Base-by-base conservation (phyloP, 2,797 vertebrate genomes). In the Parambassis ranga region DNA sequence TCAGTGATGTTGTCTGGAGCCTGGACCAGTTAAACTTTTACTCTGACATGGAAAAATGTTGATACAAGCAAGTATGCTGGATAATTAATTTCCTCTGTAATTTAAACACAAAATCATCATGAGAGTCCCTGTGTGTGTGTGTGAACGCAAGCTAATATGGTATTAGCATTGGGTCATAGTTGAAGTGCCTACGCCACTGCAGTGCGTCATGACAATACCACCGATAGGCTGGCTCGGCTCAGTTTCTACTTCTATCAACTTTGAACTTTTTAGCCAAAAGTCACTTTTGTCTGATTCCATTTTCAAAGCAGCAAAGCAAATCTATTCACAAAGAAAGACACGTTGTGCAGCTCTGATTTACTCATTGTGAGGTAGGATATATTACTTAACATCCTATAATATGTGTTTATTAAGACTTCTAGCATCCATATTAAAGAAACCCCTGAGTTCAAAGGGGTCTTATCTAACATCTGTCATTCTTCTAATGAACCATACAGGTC, bases 141-240 rank as follows among this genome's bases (percentile, higher is more conserved):
- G 79, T 66, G 64, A 86, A 82, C 67, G 58, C 39, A 79, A 87
- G 79, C 75, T 65, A 61, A 65, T 65, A 83, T 41, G 69, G 77
- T 90, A 79, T 90, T 90, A 88, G 88, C 81, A 53, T 84, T 91
- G 87, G 91, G 84, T 83, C 69, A 71, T 81, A 84, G 82, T 69
- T 82, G 79, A 86, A 82, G 77, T 70, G 79, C 63, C 71, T 87
- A 87, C 84, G 81, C 86, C 80, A 86, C 81, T 63, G 76, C 75
- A 60, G 66, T 63, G 70, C 75, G 81, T 83, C 84, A 88, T 69
- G 59, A 90, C 79, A 77, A 86, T 65, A 60, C 58, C 52, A 37
- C 41, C 35, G 72, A 83, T 72, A 61, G 4, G 30, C 72, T 50
- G 59, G 57, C 65, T 77, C 76, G 20, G 78, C 68, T 64, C 59